A percentile compares a stretch with the other conserved stretches of the same genome.
These are phyloP conservation scores for Prosopocoilus inquinatus DNA, from an alignment of 2,888 invertebrate genomes.

Conservation along the genomic window DNA sequence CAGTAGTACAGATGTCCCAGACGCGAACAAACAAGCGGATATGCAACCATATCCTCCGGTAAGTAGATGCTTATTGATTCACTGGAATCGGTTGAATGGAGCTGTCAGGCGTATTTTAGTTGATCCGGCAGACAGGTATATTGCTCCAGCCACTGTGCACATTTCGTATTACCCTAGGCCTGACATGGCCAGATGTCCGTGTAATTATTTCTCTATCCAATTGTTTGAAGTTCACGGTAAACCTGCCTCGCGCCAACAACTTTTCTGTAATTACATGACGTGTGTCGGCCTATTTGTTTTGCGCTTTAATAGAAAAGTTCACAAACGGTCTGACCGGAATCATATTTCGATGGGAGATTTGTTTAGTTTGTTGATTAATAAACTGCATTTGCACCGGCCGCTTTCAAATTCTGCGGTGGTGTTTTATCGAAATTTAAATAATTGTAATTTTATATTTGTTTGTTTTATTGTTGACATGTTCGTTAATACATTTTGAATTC, in stretches of 20 bases:
- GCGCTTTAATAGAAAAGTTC: neutral
- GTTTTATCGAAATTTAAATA: neutral
- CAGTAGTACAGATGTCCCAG: neutral
- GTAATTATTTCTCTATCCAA: conserved; percentile 1
- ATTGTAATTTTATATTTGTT: neutral
- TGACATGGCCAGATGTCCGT: conserved; percentile 4
- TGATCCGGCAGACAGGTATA: conserved; percentile 3
- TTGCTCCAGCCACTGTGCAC: conserved; percentile 5
- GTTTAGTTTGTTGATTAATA: neutral
- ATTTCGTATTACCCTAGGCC: conserved; percentile 3
- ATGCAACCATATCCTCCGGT: conserved; percentile 3
- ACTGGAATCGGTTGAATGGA: conserved; percentile 2
- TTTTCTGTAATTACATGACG: neutral
- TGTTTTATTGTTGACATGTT: neutral
- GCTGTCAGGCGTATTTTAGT: conserved; percentile 3
- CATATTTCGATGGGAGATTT: neutral
- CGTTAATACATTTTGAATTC: too few relatives aligned
- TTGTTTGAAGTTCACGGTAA: conserved; percentile 1
- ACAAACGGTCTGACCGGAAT: too few relatives aligned
- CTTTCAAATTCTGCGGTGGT: neutral
- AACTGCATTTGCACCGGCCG: neutral
- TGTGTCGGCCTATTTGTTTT: neutral
- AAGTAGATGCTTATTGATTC: conserved; percentile 5
- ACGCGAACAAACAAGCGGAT: conserved; percentile 3
- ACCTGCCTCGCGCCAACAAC: neutral